A percentile compares a stretch with the other conserved stretches of the same genome.
Evolutionary conservation across 2,113 vertebrate genomes (phyloP).

Genomic region (Python bivittatus): DNA sequence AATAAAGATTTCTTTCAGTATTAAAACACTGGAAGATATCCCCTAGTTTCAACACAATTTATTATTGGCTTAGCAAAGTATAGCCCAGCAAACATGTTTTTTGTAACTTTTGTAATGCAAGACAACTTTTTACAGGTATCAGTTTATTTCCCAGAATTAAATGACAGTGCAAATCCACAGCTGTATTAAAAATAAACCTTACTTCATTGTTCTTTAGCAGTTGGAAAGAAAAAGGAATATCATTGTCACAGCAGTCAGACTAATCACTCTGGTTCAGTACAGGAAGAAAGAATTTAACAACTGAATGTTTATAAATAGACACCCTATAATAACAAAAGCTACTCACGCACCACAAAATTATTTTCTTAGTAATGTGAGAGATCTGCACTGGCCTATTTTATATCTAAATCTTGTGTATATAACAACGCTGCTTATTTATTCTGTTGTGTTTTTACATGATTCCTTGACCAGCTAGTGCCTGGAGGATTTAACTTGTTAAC

Average conservation of each 20-base stretch:
- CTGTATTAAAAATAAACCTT: background rate
- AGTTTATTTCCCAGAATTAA: background rate
- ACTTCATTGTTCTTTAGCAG: background rate
- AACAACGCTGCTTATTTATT: conserved; percentile 12
- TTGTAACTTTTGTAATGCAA: background rate
- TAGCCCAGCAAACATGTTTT: background rate
- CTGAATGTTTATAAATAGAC: background rate
- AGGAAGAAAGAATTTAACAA: background rate
- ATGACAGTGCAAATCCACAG: background rate
- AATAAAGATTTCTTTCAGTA: background rate
- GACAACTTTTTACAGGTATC: background rate
- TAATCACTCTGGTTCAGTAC: background rate
- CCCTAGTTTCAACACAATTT: background rate
- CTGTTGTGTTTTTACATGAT: background rate
- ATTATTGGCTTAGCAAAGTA: background rate
- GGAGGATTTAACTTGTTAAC: background rate
- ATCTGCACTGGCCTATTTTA: fast-evolving
- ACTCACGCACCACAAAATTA: background rate
- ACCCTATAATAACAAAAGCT: background rate
- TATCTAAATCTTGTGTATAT: fast-evolving
- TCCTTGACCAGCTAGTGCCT: background rate
- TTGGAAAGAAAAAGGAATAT: background rate
- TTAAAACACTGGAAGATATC: background rate
- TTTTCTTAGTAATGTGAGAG: background rate
- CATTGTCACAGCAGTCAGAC: background rate